phyloP scores from a whole-genome alignment of 2,888 invertebrate genomes.

The Eubasilissa splendida region DNA sequence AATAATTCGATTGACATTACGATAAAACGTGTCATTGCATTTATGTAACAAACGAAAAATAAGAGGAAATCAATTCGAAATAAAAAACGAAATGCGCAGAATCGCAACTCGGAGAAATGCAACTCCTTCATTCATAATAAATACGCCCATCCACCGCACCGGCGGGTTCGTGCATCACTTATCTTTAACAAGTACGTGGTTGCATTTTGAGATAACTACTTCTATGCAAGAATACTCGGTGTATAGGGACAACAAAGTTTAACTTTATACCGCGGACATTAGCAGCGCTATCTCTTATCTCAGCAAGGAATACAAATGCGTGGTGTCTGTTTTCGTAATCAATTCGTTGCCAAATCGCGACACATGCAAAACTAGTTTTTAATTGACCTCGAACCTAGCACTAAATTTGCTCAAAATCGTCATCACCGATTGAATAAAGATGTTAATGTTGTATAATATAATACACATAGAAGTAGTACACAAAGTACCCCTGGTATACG shows the following conservation, averaged over 20 bases:
- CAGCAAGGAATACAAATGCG: background rate
- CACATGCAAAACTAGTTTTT: no score
- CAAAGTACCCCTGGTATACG: no score
- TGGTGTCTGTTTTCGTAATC: slow-evolving; percentile 16
- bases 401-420: no score
- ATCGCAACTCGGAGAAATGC: background rate
- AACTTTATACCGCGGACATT: slow-evolving; percentile 25
- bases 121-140: slow-evolving; percentile 24
- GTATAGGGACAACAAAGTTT: slow-evolving; percentile 16
- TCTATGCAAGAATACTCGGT: background rate
- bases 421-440: no score
- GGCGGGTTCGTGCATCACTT: slow-evolving; percentile 33
- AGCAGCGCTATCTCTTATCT: slow-evolving; percentile 25
- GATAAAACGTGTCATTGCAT: no score
- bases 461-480: no score
- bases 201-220: slow-evolving; percentile 25
- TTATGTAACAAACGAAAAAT: background rate
- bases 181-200: slow-evolving; percentile 25
- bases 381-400: no score
- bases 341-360: no score
- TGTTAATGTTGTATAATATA: no score
- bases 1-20: no score
- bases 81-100: no score
- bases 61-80: background rate
- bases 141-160: slow-evolving; percentile 11